phyloP scores from a whole-genome alignment of 30 jellyfish, hydroid and myxozoan genomes.

The Aurelia sp. region DNA sequence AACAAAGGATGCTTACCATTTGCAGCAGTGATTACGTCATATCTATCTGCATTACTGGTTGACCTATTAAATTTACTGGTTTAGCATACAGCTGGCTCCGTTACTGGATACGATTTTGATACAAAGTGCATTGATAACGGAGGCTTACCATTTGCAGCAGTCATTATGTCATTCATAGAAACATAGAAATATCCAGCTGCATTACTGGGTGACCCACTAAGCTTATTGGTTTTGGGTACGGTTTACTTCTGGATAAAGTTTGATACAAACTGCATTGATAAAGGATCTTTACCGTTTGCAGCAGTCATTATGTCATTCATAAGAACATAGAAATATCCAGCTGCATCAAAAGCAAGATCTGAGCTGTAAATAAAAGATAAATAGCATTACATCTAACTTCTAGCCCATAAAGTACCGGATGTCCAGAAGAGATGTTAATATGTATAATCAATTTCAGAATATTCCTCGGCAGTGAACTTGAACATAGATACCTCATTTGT shows the following conservation, averaged over 20 bases:
- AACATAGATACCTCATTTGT: too few relatives aligned
- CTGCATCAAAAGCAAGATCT: slow-evolving; percentile 88
- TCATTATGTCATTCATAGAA: slow-evolving; percentile 72
- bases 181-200: slow-evolving; percentile 79
- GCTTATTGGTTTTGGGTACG: too few relatives aligned
- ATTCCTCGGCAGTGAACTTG: too few relatives aligned
- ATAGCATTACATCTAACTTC: too few relatives aligned
- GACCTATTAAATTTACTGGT: too few relatives aligned
- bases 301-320: slow-evolving; percentile 90
- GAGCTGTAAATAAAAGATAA: slow-evolving; percentile 52
- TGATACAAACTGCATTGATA: neutral
- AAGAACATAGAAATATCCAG: slow-evolving; percentile 78
- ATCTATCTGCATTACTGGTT: too few relatives aligned
- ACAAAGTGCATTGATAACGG: neutral
- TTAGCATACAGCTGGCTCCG: too few relatives aligned
- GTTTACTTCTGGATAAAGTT: neutral
- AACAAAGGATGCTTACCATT: too few relatives aligned
- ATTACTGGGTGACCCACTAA: neutral
- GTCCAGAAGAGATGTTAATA: too few relatives aligned
- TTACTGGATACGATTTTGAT: neutral
- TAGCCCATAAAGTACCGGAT: too few relatives aligned
- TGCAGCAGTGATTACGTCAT: too few relatives aligned
- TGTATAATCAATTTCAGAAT: too few relatives aligned
- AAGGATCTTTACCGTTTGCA: slow-evolving; percentile 87
- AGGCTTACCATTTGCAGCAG: slow-evolving; percentile 96